These are phyloP conservation scores for Galeopterus variegatus DNA, from an alignment of 2,113 vertebrate genomes.

Conservation along the genomic window DNA sequence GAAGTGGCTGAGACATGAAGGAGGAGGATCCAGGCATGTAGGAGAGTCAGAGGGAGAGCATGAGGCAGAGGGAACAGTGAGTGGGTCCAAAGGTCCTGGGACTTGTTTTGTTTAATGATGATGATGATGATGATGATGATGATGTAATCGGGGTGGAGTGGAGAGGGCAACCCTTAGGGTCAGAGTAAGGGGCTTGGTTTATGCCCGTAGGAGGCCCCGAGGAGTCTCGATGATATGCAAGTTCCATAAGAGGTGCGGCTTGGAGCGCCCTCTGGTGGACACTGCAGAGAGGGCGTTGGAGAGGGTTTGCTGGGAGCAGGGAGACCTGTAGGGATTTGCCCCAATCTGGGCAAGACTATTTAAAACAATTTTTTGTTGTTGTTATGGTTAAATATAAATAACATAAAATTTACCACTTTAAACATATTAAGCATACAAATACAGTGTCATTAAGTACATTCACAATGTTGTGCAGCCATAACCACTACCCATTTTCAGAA, in stretches of 20 bases:
- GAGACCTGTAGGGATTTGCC: neutral
- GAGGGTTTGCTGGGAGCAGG: neutral
- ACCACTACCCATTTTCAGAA: rapidly evolving
- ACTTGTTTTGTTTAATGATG: neutral
- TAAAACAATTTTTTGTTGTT: neutral
- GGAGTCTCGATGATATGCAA: neutral
- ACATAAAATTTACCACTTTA: neutral
- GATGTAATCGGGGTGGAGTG: neutral
- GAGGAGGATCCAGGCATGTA: neutral
- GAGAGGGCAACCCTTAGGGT: neutral
- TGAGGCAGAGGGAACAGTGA: neutral
- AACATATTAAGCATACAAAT: neutral
- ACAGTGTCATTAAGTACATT: neutral
- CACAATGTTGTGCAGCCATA: neutral
- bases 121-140: neutral
- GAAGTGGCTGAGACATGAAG: neutral
- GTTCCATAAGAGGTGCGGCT: neutral
- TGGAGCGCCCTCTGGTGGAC: constrained; percentile 22
- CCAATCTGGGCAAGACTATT: neutral
- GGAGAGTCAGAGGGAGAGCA: neutral
- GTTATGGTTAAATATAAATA: neutral
- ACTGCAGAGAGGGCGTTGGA: neutral
- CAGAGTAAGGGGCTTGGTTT: neutral
- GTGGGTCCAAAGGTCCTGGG: neutral
- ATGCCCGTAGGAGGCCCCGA: rapidly evolving